phyloP scores from a whole-genome alignment of 2,888 invertebrate species.

The Bruchidius siliquastri region DNA sequence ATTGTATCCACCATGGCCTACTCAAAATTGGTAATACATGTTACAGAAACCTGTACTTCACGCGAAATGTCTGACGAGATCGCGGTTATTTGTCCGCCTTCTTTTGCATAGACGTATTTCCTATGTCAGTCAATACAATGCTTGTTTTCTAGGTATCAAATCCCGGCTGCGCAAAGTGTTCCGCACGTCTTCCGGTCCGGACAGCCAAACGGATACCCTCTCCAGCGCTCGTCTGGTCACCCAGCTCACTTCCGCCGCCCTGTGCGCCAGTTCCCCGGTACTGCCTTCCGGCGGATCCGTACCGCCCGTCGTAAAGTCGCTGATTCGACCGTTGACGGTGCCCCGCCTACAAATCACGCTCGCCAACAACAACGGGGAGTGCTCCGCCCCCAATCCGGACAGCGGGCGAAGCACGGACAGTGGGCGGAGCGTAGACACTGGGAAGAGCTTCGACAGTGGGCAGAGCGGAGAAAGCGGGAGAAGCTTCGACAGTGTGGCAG shows the following conservation, averaged over 20 bases:
- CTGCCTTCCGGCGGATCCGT: slow-evolving; percentile 50
- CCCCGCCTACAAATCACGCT: slow-evolving; percentile 52
- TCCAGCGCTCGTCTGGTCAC: slow-evolving; percentile 52
- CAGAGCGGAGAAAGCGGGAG: background rate
- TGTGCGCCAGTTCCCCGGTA: slow-evolving; percentile 58
- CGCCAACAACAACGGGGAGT: slow-evolving; percentile 41
- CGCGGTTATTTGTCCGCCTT: too few relatives aligned
- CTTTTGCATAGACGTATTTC: too few relatives aligned
- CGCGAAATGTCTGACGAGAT: too few relatives aligned
- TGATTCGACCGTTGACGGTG: slow-evolving; percentile 55
- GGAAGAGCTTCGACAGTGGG: background rate
- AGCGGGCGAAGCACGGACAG: slow-evolving; percentile 1
- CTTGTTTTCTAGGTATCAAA: slow-evolving; percentile 48
- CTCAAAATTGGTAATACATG: too few relatives aligned
- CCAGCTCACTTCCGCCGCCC: slow-evolving; percentile 56
- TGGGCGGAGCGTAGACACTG: too few relatives aligned
- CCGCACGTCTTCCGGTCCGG: slow-evolving; percentile 51
- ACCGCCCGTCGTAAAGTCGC: slow-evolving; percentile 55
- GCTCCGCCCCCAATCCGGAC: slow-evolving; percentile 21
- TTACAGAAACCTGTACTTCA: too few relatives aligned
- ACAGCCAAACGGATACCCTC: slow-evolving; percentile 37
- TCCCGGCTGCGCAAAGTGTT: slow-evolving; percentile 56
- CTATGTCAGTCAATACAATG: too few relatives aligned
- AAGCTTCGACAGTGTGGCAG: background rate
- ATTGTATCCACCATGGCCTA: too few relatives aligned